phyloP scores from a whole-genome alignment of 2,797 vertebrate genomes.

The Denticeps clupeoides region DNA sequence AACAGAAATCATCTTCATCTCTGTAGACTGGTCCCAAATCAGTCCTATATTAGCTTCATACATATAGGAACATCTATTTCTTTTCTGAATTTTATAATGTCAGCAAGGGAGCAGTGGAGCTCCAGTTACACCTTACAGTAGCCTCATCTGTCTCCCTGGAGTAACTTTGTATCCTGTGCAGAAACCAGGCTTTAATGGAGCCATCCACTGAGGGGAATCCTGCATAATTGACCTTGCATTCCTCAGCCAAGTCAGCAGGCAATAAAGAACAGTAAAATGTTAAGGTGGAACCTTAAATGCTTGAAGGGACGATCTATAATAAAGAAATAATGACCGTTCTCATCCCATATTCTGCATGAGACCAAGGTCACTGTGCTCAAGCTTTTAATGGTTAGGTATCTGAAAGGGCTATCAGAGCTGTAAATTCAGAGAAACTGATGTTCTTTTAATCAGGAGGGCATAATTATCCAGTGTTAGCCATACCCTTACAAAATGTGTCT shows the following conservation, averaged over 20 bases:
- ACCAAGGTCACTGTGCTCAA: slow-evolving; percentile 61
- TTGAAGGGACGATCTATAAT: slow-evolving; percentile 57
- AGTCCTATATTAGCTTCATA: too few species aligned
- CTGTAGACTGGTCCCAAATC: too few species aligned
- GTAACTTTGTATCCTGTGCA: slow-evolving; percentile 4
- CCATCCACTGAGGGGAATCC: slow-evolving; percentile 42
- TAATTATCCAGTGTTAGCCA: slow-evolving; percentile 41
- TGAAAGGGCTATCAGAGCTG: slow-evolving; percentile 53
- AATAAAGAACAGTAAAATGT: slow-evolving; percentile 66
- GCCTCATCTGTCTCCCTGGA: slow-evolving; percentile 8
- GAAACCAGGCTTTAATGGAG: slow-evolving; percentile 32
- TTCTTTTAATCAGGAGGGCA: slow-evolving; percentile 49
- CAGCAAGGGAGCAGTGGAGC: not conserved
- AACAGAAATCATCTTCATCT: too few species aligned
- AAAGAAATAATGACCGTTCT: slow-evolving; percentile 59
- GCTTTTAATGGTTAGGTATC: slow-evolving; percentile 59
- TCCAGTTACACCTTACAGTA: slow-evolving; percentile 3
- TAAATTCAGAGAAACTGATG: slow-evolving; percentile 49
- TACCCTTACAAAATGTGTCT: slow-evolving; percentile 12
- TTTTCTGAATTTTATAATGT: too few species aligned
- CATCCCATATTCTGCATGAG: slow-evolving; percentile 64
- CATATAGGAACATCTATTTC: too few species aligned
- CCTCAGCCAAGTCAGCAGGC: slow-evolving; percentile 63
- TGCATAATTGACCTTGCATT: slow-evolving; percentile 63
- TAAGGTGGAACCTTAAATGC: slow-evolving; percentile 57